These are phyloP conservation scores for Pachymerium ferrugineum DNA, from an alignment of 2,888 invertebrate species.

Conservation along the genomic window DNA sequence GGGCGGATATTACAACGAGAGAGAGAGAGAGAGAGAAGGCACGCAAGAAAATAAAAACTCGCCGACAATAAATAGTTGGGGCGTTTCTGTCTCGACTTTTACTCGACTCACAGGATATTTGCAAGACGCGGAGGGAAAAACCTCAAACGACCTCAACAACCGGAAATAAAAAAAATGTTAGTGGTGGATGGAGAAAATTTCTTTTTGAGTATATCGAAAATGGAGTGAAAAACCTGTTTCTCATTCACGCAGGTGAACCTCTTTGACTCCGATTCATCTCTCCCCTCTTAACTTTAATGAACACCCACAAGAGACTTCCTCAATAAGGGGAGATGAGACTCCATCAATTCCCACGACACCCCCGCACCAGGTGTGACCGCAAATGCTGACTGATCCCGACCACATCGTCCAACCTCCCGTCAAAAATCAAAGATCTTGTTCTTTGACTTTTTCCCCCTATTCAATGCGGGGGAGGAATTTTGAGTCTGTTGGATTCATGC, in stretches of 20 bases:
- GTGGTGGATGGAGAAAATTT: neutral
- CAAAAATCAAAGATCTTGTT: neutral
- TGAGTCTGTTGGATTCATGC: too few relatives aligned
- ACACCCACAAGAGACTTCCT: slow-evolving; percentile 13
- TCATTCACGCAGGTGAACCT: slow-evolving; percentile 3
- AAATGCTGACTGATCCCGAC: slow-evolving; percentile 9
- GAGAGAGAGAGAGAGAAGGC: neutral
- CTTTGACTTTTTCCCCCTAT: slow-evolving; percentile 8
- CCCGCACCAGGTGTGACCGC: slow-evolving; percentile 13
- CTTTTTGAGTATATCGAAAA: neutral
- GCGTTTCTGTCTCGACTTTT: neutral
- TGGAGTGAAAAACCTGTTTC: neutral
- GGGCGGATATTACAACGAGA: slow-evolving; percentile 13
- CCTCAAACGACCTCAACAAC: neutral
- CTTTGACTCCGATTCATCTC: slow-evolving; percentile 13
- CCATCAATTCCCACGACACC: slow-evolving; percentile 13
- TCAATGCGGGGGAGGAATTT: neutral
- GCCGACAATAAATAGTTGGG: neutral
- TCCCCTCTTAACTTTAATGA: slow-evolving; percentile 5
- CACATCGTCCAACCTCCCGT: slow-evolving; percentile 13
- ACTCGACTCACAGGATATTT: neutral
- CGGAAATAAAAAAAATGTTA: slow-evolving; percentile 7
- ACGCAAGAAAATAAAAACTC: slow-evolving; percentile 1
- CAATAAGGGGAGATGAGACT: neutral
- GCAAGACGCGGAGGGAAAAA: neutral